Base-by-base conservation (phyloP, 2,797 vertebrate species). In the Neostethus bicornis region DNA sequence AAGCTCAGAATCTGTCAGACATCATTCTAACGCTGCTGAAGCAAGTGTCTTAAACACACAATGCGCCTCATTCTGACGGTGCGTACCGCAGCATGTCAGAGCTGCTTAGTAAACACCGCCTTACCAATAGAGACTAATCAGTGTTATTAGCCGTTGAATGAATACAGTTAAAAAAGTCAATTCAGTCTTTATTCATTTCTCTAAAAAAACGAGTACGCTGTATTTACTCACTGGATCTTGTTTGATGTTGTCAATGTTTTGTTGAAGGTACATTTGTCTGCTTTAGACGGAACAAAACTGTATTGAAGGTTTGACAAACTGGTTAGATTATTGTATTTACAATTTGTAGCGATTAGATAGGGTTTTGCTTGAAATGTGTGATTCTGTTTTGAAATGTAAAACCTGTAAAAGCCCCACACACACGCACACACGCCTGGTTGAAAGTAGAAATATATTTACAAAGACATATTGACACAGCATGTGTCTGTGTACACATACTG, bases 91-190 rank as follows among this genome's bases (percentile, higher is more conserved):
- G 31, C 37, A 56, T 46, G 37, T 38, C 67, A 63, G 61, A 70
- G 70, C 61, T 35, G 57, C 77, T 80, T 55, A 74, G 66, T 57
- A 37, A 48, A 66, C 48, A 42, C 3, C 13, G 71, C 67, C 74
- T 55, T 25, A 41, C 28, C 47, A 28, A 48, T 4, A 20, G 12
- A n/a, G 19, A 51, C 14, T 2, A 21, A 66, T 76, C 56, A 44
- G 64, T 56, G 50, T 14, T 10, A n/a, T 54, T 55, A 44, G 53
- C 19, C 45, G 39, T 37, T 31, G 34, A 61, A 71, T 56, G 42
- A 73, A 46, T 51, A 54, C 60, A 59, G 35, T 23, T n/a, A 54
- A 14, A 38, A 58, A 29, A 45, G 49, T 42, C 38, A 34, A 13
- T 21, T 11, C 17, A 19, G 46, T 45, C 17, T 38, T 48, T 14